Percentiles rank a stretch among this genome's conserved stretches.
Conservation (phyloP, 1,140 invertebrate species). For the Monomorium pharaonis region DNA sequence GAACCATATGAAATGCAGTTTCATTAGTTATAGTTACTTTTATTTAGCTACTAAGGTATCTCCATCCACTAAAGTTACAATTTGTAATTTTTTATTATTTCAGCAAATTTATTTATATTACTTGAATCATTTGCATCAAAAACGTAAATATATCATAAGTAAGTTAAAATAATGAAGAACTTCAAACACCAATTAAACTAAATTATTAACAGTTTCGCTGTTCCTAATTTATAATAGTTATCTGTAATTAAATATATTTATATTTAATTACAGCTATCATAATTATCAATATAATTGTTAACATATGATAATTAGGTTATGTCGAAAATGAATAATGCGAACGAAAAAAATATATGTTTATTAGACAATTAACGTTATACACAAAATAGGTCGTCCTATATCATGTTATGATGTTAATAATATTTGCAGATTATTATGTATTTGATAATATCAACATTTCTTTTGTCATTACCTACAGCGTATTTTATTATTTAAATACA, state of each 20-base stretch:
- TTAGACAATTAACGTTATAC: background rate
- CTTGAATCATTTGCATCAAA: slow-evolving; percentile 23
- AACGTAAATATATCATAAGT: background rate
- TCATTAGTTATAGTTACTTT: background rate
- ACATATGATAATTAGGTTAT: background rate
- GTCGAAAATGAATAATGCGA: background rate
- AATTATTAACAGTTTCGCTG: slow-evolving; percentile 1
- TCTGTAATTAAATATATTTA: background rate
- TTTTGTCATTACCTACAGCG: too few relatives aligned
- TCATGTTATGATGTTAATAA: slow-evolving; percentile 6
- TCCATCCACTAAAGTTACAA: background rate
- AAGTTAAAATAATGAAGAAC: background rate
- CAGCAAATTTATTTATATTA: background rate
- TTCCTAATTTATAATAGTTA: background rate
- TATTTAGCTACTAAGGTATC: too few relatives aligned
- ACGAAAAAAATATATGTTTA: background rate
- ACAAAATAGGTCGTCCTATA: too few relatives aligned
- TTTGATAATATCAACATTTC: background rate
- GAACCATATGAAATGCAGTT: background rate
- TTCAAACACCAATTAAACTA: slow-evolving; percentile 1
- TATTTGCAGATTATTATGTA: slow-evolving; percentile 9
- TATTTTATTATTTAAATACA: background rate
- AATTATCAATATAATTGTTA: slow-evolving; percentile 22
- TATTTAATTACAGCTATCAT: slow-evolving; percentile 15
- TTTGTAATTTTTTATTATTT: background rate